Conservation (phyloP, 2,797 vertebrate genomes). For the Anableps anableps region DNA sequence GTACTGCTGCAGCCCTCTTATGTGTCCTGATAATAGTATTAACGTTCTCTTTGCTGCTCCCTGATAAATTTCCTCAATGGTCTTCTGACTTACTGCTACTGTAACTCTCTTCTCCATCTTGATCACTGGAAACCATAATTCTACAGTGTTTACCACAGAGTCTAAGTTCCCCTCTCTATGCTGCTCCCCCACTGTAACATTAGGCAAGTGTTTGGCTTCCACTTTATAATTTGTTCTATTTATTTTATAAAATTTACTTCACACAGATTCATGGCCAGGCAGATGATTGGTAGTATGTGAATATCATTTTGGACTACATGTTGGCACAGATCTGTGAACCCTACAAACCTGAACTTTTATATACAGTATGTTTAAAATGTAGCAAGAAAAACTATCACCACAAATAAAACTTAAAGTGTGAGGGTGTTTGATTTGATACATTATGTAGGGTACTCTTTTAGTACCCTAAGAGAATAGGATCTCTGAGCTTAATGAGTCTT, state of each 20-base stretch:
- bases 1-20: background rate
- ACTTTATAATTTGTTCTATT: background rate
- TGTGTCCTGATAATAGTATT: background rate
- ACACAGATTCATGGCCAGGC: background rate
- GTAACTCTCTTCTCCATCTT: background rate
- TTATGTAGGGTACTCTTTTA: too few relatives aligned
- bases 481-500: background rate
- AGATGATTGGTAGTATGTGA: background rate
- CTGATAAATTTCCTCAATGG: background rate
- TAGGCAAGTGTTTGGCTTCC: background rate
- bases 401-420: background rate
- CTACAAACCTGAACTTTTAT: background rate
- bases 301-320: background rate
- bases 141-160: background rate
- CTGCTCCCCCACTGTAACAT: background rate
- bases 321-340: background rate
- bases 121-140: background rate
- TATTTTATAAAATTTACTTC: background rate
- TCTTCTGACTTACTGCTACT: background rate
- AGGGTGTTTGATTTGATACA: background rate
- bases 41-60: background rate
- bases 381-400: background rate
- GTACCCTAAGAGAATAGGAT: background rate
- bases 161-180: background rate
- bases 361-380: slow-evolving; percentile 5